These are phyloP conservation scores for Oryzias woworae DNA, from an alignment of 2,113 vertebrate species.

Conservation along the genomic window DNA sequence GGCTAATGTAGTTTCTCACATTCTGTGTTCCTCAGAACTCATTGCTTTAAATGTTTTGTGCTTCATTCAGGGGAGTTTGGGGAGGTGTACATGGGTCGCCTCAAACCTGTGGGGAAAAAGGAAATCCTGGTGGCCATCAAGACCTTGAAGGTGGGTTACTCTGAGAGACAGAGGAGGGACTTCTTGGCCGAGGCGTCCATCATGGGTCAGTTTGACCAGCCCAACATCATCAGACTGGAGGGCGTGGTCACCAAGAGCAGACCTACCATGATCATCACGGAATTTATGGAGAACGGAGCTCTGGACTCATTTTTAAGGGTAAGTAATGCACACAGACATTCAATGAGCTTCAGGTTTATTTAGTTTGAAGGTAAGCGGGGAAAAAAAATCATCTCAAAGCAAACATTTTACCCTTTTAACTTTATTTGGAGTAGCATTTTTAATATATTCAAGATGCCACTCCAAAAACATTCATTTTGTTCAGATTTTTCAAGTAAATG, in stretches of 20 bases:
- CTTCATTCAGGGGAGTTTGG: constrained; percentile 87
- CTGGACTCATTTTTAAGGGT: constrained; percentile 95
- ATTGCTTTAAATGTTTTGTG: background rate
- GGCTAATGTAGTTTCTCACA: background rate
- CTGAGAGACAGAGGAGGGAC: constrained; percentile 90
- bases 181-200: constrained; percentile 94
- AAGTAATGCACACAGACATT: constrained; percentile 37
- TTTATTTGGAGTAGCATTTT: no score
- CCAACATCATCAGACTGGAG: constrained; percentile 88
- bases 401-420: no score
- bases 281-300: constrained; percentile 99
- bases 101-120: constrained; percentile 89
- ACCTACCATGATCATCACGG: constrained; percentile 98
- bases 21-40: background rate
- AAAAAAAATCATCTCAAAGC: no score
- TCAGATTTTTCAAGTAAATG: no score
- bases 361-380: no score
- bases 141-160: constrained; percentile 90
- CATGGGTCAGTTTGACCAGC: constrained; percentile 96
- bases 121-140: constrained; percentile 94
- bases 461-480: no score
- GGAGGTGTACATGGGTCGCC: constrained; percentile 91
- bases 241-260: constrained; percentile 78
- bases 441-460: no score
- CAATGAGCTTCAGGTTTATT: background rate